Evolutionary conservation across 2,113 vertebrate genomes (phyloP).

Genomic region (Osmerus mordax): DNA sequence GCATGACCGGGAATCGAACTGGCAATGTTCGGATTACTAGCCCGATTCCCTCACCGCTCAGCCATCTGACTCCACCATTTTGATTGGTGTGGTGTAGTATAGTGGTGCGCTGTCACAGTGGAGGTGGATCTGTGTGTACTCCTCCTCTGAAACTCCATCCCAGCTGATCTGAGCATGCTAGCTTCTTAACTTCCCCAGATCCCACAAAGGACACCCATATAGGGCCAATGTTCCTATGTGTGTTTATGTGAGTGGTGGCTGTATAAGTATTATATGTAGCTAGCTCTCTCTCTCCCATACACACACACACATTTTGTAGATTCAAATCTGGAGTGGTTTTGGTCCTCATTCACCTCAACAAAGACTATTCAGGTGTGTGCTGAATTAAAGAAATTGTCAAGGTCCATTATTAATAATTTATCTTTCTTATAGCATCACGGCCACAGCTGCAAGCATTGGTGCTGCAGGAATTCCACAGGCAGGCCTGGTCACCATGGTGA

Average conservation of each 20-base stretch:
- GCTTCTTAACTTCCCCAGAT: not conserved
- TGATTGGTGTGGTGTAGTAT: too few species aligned
- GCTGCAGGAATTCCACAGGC: conserved; percentile 97
- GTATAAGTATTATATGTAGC: too few species aligned
- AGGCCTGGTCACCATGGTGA: conserved; percentile 97
- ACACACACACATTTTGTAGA: too few species aligned
- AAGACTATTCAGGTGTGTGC: not conserved
- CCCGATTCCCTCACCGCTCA: too few species aligned
- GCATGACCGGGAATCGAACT: too few species aligned
- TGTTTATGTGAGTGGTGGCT: too few species aligned
- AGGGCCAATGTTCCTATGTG: too few species aligned
- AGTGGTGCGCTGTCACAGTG: conserved; percentile 32
- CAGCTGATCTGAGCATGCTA: not conserved
- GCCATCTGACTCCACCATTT: too few species aligned
- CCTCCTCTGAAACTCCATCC: not conserved
- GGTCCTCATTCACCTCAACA: not conserved
- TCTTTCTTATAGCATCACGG: conserved; percentile 82
- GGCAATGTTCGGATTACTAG: too few species aligned
- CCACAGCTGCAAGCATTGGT: conserved; percentile 95
- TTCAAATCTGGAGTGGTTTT: not conserved
- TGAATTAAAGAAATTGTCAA: not conserved
- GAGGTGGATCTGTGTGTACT: conserved; percentile 42
- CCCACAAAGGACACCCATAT: too few species aligned
- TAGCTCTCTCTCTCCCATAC: too few species aligned
- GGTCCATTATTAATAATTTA: not conserved